Conservation (phyloP, 2,888 invertebrate species). For the Leucophora obtusa region DNA sequence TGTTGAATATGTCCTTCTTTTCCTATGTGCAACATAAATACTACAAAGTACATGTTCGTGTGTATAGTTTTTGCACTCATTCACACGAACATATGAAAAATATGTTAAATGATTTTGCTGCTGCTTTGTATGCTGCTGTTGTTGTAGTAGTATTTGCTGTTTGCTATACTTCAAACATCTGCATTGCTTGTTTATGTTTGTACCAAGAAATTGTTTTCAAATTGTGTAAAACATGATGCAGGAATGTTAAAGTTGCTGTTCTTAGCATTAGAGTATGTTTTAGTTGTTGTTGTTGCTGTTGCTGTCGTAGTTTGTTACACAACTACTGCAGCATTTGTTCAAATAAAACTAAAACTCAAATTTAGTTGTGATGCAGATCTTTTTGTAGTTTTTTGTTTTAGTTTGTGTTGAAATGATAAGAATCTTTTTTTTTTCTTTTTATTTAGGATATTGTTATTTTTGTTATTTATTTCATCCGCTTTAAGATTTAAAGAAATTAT, state of each 20-base stretch:
- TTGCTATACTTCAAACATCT: slow-evolving; percentile 49
- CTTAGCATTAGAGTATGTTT: slow-evolving; percentile 12
- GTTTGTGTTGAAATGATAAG: slow-evolving; percentile 13
- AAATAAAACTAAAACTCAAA: slow-evolving; percentile 38
- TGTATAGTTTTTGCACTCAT: background rate
- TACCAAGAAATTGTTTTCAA: slow-evolving; percentile 56
- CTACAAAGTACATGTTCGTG: background rate
- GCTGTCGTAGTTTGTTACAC: slow-evolving; percentile 1
- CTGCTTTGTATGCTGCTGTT: slow-evolving; percentile 39
- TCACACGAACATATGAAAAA: slow-evolving; percentile 4
- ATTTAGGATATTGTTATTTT: background rate
- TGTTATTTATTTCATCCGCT: background rate
- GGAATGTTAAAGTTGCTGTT: slow-evolving; percentile 61
- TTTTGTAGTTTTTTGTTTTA: slow-evolving; percentile 2
- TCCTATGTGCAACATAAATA: slow-evolving; percentile 6
- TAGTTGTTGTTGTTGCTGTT: background rate
- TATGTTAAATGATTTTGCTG: slow-evolving; percentile 38
- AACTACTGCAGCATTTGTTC: slow-evolving; percentile 48
- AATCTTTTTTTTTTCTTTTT: slow-evolving; percentile 24
- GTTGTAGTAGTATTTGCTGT: slow-evolving; percentile 35
- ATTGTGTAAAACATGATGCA: slow-evolving; percentile 63
- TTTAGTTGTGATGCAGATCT: slow-evolving; percentile 46
- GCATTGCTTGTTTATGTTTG: slow-evolving; percentile 58
- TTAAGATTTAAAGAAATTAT: background rate
- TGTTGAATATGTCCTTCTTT: slow-evolving; percentile 33